Percentiles rank a stretch among this genome's conserved stretches.
These are phyloP conservation scores for Pogoniulus pusillus DNA, from an alignment of 2,797 vertebrate species.

Conservation along the genomic window DNA sequence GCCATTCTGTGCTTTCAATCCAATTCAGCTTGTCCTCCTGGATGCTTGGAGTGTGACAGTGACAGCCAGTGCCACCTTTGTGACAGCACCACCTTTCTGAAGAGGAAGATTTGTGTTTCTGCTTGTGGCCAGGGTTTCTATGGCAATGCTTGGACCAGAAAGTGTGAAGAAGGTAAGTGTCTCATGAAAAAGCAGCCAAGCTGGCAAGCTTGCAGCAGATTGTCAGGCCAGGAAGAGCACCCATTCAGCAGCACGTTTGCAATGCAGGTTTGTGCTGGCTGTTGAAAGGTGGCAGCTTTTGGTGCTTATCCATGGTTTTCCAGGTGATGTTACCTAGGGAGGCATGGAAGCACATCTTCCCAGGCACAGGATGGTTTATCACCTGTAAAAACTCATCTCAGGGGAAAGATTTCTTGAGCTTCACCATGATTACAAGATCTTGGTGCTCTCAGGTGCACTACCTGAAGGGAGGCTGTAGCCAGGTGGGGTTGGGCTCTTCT, in stretches of 20 bases:
- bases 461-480: no score
- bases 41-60: slow-evolving; percentile 84
- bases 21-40: slow-evolving; percentile 82
- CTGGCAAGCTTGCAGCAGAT: background rate
- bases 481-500: no score
- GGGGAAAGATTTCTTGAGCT: no score
- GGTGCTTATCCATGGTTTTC: fast-evolving
- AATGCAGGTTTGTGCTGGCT: background rate
- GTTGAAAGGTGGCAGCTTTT: background rate
- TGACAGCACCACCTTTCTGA: slow-evolving; percentile 77
- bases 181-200: background rate
- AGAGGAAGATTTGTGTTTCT: slow-evolving; percentile 81
- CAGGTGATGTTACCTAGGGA: background rate
- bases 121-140: slow-evolving; percentile 86
- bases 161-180: slow-evolving; percentile 85
- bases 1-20: background rate
- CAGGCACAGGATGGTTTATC: background rate
- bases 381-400: background rate
- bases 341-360: background rate
- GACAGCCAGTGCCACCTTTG: slow-evolving; percentile 80
- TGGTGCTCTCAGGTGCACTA: background rate
- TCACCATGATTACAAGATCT: no score
- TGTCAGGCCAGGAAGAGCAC: background rate
- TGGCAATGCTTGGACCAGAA: slow-evolving; percentile 72
- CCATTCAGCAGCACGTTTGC: background rate